Percentiles rank a stretch among this genome's conserved stretches.
Evolutionary conservation across 2,113 vertebrate genomes (phyloP).

Genomic region (Lamprologus sp.): DNA sequence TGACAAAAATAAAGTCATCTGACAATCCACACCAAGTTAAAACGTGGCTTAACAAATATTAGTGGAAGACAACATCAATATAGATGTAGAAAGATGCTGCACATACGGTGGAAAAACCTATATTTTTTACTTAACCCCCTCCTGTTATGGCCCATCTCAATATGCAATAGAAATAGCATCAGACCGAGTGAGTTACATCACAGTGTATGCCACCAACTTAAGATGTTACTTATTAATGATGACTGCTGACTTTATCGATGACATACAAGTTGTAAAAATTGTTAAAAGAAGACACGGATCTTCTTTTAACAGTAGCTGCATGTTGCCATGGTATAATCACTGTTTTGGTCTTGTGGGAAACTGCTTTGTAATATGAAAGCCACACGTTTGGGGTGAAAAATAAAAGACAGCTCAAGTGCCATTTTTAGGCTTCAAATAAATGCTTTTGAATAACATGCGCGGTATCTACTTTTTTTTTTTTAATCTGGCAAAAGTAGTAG

Average conservation of each 20-base stretch:
- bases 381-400: background rate
- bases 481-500: background rate
- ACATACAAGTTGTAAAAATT: background rate
- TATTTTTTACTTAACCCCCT: background rate
- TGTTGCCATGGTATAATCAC: background rate
- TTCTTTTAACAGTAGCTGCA: background rate
- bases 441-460: background rate
- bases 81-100: background rate
- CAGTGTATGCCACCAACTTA: background rate
- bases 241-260: background rate
- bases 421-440: background rate
- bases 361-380: background rate
- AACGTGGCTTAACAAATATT: background rate
- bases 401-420: background rate
- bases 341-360: background rate
- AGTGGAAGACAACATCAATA: background rate
- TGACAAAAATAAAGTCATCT: background rate
- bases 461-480: background rate
- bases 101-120: background rate
- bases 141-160: background rate
- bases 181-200: background rate
- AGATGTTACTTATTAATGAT: background rate
- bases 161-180: background rate
- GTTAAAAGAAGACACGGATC: background rate
- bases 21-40: background rate